Evolutionary conservation across 2,888 invertebrate species (phyloP).

Genomic region (Aphrophora alni): DNA sequence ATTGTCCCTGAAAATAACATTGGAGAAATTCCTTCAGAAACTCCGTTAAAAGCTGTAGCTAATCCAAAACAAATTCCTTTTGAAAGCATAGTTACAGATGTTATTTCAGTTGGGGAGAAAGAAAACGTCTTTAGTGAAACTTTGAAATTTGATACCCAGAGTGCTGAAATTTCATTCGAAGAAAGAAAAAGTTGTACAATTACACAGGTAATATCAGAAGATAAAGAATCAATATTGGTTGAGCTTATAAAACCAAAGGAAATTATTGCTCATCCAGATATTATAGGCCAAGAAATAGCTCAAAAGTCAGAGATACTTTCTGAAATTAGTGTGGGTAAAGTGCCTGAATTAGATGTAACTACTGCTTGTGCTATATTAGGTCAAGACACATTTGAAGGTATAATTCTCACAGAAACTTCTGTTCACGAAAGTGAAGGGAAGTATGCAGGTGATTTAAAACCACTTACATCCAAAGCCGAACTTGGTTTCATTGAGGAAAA

Average conservation of each 20-base stretch:
- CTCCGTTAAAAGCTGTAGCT: conserved; percentile 53
- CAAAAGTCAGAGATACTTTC: conserved; percentile 45
- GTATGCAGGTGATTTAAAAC: conserved; percentile 44
- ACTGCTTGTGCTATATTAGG: conserved; percentile 46
- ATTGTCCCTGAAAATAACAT: conserved; percentile 57
- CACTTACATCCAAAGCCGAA: conserved; percentile 48
- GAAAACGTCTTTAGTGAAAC: conserved; percentile 55
- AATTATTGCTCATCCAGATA: conserved; percentile 46
- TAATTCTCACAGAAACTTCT: conserved; percentile 50
- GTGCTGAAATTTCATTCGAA: conserved; percentile 54
- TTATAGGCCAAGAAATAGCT: conserved; percentile 55
- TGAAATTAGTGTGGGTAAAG: conserved; percentile 36
- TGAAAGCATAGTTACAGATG: conserved; percentile 64
- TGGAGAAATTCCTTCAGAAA: conserved; percentile 51
- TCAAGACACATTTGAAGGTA: conserved; percentile 50
- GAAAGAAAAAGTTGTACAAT: conserved; percentile 55
- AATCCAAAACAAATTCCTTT: conserved; percentile 59
- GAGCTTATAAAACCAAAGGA: conserved; percentile 43
- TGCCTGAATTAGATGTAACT: conserved; percentile 43
- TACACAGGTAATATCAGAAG: conserved; percentile 56
- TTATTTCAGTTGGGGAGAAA: conserved; percentile 58
- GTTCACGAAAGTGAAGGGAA: conserved; percentile 52
- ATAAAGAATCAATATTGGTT: conserved; percentile 47
- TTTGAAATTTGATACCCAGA: conserved; percentile 52
- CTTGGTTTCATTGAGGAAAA: conserved; percentile 51